A percentile compares a stretch with the other conserved stretches of the same genome.
Conservation (phyloP, 2,888 invertebrate species). For the Diarsia brunnea region DNA sequence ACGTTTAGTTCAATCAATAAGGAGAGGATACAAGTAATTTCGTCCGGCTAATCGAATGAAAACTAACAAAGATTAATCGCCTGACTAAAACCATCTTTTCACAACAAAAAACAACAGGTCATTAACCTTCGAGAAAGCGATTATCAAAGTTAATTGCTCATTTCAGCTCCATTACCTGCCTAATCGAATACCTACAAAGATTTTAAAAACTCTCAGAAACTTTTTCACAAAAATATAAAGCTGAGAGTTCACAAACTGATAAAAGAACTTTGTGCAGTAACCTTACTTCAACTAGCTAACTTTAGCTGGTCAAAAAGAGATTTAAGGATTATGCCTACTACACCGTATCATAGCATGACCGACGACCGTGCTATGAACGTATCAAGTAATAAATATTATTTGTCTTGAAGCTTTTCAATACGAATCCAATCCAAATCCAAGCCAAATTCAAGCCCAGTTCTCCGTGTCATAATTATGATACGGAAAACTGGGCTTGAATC, state of each 20-base stretch:
- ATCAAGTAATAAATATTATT: too few relatives aligned
- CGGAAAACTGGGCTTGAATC: too few relatives aligned
- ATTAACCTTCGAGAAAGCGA: slow-evolving; percentile 25
- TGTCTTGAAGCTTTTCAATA: too few relatives aligned
- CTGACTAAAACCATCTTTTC: slow-evolving; percentile 22
- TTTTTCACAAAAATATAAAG: slow-evolving; percentile 23
- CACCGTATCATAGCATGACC: too few relatives aligned
- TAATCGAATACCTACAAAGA: slow-evolving; percentile 44
- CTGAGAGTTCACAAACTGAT: slow-evolving; percentile 9
- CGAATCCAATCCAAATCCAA: too few relatives aligned
- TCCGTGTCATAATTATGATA: too few relatives aligned
- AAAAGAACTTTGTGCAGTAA: neutral
- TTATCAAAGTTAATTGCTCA: slow-evolving; percentile 49
- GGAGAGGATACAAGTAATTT: neutral
- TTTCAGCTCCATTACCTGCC: slow-evolving; percentile 44
- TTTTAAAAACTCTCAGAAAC: slow-evolving; percentile 29
- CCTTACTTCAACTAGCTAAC: neutral
- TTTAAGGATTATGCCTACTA: neutral
- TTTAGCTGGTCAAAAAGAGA: neutral
- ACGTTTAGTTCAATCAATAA: neutral
- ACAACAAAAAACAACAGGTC: slow-evolving; percentile 36
- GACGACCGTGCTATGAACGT: too few relatives aligned
- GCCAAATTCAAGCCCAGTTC: too few relatives aligned
- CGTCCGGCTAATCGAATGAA: slow-evolving; percentile 18
- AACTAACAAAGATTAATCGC: slow-evolving; percentile 28